A percentile compares a stretch with the other conserved stretches of the same genome.
phyloP scores from a whole-genome alignment of 1,140 invertebrate species.

The Rhopalosiphum maidis region DNA sequence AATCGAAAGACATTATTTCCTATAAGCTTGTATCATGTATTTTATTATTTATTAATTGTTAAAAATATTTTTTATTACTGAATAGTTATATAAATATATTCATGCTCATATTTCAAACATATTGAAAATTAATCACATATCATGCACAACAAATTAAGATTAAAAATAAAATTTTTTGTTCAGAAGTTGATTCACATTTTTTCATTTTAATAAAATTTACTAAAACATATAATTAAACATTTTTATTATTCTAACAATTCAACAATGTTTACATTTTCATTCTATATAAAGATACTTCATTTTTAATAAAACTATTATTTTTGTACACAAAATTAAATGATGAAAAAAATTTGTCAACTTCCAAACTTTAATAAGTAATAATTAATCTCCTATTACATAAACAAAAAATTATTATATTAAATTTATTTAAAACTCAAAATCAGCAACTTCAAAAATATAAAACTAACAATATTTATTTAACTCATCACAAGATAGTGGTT shows the following conservation, averaged over 20 bases:
- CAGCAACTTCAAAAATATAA: not conserved
- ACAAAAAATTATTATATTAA: too few species aligned
- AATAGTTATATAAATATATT: not conserved
- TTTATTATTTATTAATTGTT: not conserved
- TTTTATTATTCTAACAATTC: not conserved
- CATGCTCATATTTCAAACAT: not conserved
- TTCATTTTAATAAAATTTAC: not conserved
- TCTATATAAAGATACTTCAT: not conserved
- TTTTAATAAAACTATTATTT: not conserved
- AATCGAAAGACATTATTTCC: not conserved
- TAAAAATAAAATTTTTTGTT: not conserved
- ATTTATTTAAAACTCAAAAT: not conserved
- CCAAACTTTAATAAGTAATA: not conserved
- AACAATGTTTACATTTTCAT: not conserved
- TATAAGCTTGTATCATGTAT: not conserved
- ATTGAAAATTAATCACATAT: not conserved
- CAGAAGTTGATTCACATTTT: not conserved
- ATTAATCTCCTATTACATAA: not conserved
- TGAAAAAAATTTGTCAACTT: not conserved
- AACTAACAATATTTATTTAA: not conserved
- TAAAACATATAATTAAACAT: not conserved
- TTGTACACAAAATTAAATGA: not conserved
- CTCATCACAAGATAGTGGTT: not conserved
- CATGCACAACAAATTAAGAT: conserved; percentile 15
- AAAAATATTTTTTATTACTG: not conserved